Evolutionary conservation across 2,888 invertebrate species (phyloP).

Genomic region (Euplagia quadripunctaria): DNA sequence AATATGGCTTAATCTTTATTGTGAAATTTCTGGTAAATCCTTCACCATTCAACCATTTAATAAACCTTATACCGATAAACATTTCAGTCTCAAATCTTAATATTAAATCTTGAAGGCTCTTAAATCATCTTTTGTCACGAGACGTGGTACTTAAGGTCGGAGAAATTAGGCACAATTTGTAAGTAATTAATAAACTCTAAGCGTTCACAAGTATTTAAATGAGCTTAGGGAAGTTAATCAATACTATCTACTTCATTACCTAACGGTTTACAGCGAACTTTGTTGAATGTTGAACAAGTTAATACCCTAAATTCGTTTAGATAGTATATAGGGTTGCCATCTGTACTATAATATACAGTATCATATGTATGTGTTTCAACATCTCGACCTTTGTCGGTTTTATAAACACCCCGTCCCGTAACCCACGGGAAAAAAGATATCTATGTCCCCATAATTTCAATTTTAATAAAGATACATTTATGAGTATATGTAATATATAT

Average conservation of each 20-base stretch:
- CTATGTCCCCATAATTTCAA: no score
- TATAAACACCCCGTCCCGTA: no score
- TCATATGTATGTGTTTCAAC: no score
- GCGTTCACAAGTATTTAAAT: constrained; percentile 7
- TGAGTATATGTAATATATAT: no score
- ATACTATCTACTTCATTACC: neutral
- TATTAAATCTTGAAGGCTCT: neutral
- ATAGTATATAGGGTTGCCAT: no score
- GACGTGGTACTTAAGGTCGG: constrained; percentile 1
- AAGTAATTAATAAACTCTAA: constrained; percentile 3
- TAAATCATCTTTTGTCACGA: constrained; percentile 9
- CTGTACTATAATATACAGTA: no score
- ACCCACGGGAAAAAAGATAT: no score
- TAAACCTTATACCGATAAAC: neutral
- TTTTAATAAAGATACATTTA: no score
- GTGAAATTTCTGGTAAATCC: neutral
- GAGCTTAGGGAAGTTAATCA: constrained; percentile 1
- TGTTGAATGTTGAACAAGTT: neutral
- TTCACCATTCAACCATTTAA: constrained; percentile 3
- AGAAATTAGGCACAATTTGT: constrained; percentile 7
- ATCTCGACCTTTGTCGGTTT: no score
- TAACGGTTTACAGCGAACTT: neutral
- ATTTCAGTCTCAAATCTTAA: neutral
- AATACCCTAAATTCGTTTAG: neutral
- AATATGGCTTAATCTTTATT: neutral